Base-by-base conservation (phyloP, 2,797 vertebrate species). In the Brachyrhaphis roseni region DNA sequence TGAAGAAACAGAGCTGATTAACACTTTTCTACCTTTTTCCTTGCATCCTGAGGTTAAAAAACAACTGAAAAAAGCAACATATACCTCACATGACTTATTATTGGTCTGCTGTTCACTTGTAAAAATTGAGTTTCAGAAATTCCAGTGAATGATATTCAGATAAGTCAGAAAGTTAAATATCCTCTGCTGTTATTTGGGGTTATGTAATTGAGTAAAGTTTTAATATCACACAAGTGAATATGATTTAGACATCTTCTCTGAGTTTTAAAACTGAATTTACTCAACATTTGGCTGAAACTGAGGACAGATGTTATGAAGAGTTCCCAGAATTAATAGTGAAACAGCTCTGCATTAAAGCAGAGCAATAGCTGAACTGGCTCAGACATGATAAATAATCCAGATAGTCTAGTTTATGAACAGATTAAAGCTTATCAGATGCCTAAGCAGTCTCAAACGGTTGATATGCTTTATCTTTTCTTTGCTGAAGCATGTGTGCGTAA, bases 341-440 rank as follows among this genome's bases (percentile, higher is more conserved):
- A 43, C 12, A 7, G 18, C 1, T 31, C 28, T 72, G 16, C 41
- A 28, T n/a, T 71, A 55, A 68, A 74, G 34, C 36, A 46, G 49
- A 15, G 57, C 3, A n/a, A 28, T 34, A 28, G 31, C 31, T 23
- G 43, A 73, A 53, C 72, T 68, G 31, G 31, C 36, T 45, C 20
- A 78, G 28, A 45, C 73, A 72, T 72, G 77, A 78, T 39, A 53
- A 43, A 53, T 8, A 49, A 81, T 43, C 79, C 53, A 73, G 55
- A 76, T 46, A 57, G 28, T n/a, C 47, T 53, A 68, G 41, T 82
- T 74, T 74, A 78, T 5, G 78, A 49, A 71, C 81, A 78, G 34
- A 75, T 82, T 57, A 49, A 74, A 15, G 5, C 46, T 78, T 75
- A 53, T 55, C 62, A 71, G 41, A 57, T 57, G 18, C 34, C 28